phyloP scores from a whole-genome alignment of 2,797 vertebrate genomes.

The Neoniphon sammara region DNA sequence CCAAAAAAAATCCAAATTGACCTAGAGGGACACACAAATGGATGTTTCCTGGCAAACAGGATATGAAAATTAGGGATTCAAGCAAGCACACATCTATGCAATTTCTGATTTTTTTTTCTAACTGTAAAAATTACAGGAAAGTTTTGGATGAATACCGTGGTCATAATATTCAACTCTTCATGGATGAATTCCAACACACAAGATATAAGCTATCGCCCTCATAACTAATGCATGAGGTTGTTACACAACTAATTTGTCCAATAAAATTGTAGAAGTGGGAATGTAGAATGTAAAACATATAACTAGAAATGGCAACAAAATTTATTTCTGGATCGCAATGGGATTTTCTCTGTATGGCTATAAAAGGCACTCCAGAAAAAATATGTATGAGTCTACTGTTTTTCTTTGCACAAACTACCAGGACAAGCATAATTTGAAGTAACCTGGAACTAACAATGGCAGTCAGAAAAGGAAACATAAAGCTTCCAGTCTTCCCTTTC shows the following conservation, averaged over 20 bases:
- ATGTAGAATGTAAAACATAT: constrained; percentile 23
- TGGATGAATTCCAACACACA: constrained; percentile 13
- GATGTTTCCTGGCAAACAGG: constrained; percentile 51
- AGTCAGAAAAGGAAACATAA: background rate
- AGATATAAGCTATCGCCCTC: constrained; percentile 18
- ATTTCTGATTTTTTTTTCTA: constrained; percentile 16
- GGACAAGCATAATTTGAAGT: background rate
- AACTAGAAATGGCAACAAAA: background rate
- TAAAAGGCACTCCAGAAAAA: background rate
- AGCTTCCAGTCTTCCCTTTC: background rate
- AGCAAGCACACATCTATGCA: constrained; percentile 34
- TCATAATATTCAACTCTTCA: constrained; percentile 10
- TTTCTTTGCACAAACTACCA: constrained; percentile 6
- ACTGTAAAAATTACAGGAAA: constrained; percentile 45
- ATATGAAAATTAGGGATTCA: constrained; percentile 61
- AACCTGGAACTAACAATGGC: background rate
- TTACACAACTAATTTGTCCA: constrained; percentile 20
- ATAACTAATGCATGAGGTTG: constrained; percentile 35
- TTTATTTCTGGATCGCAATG: constrained; percentile 2
- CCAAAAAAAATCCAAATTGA: constrained; percentile 69
- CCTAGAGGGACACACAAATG: constrained; percentile 62
- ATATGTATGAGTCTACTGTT: background rate
- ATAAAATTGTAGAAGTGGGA: constrained; percentile 36
- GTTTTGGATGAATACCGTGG: constrained; percentile 33
- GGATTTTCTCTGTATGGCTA: constrained; percentile 5